phyloP scores from a whole-genome alignment of 2,888 invertebrate species.

The Adelphocoris suturalis region DNA sequence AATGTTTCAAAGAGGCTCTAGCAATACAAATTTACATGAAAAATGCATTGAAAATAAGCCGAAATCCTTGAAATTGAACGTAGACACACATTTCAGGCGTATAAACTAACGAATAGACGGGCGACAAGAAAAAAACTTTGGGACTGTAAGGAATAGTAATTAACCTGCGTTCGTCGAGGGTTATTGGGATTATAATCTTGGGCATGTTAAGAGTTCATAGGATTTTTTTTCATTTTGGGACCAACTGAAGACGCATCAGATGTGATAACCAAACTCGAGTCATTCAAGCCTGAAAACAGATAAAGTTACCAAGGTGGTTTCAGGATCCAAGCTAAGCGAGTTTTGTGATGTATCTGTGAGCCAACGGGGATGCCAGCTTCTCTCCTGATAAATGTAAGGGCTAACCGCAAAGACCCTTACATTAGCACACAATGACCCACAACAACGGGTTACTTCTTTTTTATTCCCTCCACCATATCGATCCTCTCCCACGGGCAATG shows the following conservation, averaged over 20 bases:
- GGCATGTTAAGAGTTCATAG: not conserved
- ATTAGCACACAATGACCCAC: constrained; percentile 60
- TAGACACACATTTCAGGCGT: no score
- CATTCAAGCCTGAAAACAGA: not conserved
- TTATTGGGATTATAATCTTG: no score
- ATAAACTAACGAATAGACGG: no score
- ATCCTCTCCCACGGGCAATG: constrained; percentile 44
- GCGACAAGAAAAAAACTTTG: no score
- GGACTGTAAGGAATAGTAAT: no score
- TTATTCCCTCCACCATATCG: constrained; percentile 43
- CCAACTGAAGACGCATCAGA: not conserved
- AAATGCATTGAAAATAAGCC: no score
- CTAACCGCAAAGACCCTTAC: constrained; percentile 23
- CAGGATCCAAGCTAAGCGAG: not conserved
- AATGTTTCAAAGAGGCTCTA: no score
- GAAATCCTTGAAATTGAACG: no score
- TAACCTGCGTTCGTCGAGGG: no score
- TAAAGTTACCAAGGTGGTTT: constrained; percentile 19
- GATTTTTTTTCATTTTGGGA: not conserved
- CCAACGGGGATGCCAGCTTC: constrained; percentile 12
- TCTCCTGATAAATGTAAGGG: constrained; percentile 48
- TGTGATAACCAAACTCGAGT: not conserved
- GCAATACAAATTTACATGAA: no score
- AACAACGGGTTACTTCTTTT: constrained; percentile 25
- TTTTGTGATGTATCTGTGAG: constrained; percentile 28